Conservation (phyloP, 2,888 invertebrate species). For the Chrysina gloriosa region DNA sequence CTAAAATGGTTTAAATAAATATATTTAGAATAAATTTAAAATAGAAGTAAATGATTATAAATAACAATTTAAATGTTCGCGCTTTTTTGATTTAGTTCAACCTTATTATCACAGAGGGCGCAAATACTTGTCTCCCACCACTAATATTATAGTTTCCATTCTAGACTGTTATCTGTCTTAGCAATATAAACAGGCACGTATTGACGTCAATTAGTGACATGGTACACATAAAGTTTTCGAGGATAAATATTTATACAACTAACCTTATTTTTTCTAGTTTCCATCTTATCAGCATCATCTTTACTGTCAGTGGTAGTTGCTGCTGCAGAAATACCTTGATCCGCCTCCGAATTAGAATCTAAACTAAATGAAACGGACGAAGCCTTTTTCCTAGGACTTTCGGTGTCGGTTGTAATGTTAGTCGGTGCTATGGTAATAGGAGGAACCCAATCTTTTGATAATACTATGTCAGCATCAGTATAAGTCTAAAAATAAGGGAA, state of each 20-base stretch:
- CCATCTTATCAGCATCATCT: slow-evolving; percentile 71
- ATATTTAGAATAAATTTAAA: too few species aligned
- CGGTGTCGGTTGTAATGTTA: slow-evolving; percentile 69
- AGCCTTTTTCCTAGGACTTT: slow-evolving; percentile 74
- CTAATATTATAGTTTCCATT: too few species aligned
- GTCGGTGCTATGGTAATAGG: slow-evolving; percentile 82
- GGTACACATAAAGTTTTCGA: too few species aligned
- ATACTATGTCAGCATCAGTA: slow-evolving; percentile 88
- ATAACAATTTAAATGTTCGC: too few species aligned
- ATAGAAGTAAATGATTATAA: too few species aligned
- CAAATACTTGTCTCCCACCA: too few species aligned
- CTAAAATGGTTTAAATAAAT: too few species aligned
- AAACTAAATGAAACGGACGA: slow-evolving; percentile 80
- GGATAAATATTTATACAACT: slow-evolving; percentile 2
- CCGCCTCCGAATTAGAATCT: slow-evolving; percentile 70
- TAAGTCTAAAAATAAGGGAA: slow-evolving; percentile 70
- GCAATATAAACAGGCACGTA: too few species aligned
- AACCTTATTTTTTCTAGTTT: slow-evolving; percentile 81
- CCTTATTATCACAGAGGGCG: too few species aligned
- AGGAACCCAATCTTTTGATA: slow-evolving; percentile 89
- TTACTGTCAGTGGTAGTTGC: slow-evolving; percentile 61
- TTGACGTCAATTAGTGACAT: too few species aligned
- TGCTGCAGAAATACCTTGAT: slow-evolving; percentile 61
- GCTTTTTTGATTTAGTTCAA: too few species aligned
- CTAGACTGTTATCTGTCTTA: too few species aligned